A percentile compares a stretch with the other conserved stretches of the same genome.
phyloP scores from a whole-genome alignment of 2,113 vertebrate genomes.

The Lontra canadensis region DNA sequence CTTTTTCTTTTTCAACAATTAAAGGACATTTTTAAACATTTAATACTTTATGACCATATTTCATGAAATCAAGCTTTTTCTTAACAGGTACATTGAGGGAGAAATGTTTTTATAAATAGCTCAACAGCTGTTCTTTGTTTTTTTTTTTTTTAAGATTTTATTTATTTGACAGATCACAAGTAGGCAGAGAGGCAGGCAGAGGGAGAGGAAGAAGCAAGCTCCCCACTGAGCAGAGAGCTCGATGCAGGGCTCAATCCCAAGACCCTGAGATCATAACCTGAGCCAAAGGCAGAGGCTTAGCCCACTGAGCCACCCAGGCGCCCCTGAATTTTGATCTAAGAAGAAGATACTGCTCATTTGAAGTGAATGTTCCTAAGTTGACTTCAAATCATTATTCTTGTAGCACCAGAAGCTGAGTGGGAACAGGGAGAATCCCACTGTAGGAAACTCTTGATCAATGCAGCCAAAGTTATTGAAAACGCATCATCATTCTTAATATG shows the following conservation, averaged over 20 bases:
- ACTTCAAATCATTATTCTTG: not conserved
- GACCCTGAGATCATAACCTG: no score
- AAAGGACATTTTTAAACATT: not conserved
- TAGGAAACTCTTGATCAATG: conserved; percentile 52
- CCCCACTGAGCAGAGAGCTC: no score
- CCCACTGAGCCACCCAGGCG: no score
- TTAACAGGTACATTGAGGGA: not conserved
- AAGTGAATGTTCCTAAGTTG: not conserved
- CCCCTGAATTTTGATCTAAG: not conserved
- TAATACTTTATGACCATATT: not conserved
- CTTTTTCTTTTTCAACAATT: not conserved
- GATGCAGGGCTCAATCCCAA: no score
- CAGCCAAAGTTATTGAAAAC: conserved; percentile 62
- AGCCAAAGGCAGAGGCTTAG: no score
- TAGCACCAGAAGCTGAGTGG: not conserved
- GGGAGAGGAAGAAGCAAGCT: no score
- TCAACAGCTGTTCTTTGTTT: no score
- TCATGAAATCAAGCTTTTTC: not conserved
- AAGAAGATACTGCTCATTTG: not conserved
- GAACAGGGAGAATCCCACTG: not conserved
- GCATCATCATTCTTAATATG: conserved; percentile 49
- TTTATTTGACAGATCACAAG: no score
- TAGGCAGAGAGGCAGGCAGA: no score
- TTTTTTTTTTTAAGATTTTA: no score
- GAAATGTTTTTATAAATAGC: not conserved